phyloP scores from a whole-genome alignment of 2,888 invertebrate genomes.

The Nymphalis urticae region DNA sequence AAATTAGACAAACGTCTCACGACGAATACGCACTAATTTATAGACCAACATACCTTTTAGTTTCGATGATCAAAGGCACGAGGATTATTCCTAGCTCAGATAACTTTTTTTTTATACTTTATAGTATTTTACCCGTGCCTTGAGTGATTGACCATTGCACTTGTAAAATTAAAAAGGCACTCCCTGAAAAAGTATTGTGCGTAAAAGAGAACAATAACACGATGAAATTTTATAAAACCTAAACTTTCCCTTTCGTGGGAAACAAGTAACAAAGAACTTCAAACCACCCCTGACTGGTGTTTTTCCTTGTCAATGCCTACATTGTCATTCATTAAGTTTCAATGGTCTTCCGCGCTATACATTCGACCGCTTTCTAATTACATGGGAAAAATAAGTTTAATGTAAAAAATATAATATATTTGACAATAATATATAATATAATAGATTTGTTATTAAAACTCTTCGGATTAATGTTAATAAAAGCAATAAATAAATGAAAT shows the following conservation, averaged over 20 bases:
- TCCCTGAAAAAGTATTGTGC: not conserved
- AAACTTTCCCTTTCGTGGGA: slow-evolving; percentile 30
- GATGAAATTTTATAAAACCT: slow-evolving; percentile 2
- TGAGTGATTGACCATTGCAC: not conserved
- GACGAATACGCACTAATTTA: too few species aligned
- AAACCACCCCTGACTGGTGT: slow-evolving; percentile 32
- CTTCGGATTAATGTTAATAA: too few species aligned
- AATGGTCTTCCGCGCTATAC: slow-evolving; percentile 40
- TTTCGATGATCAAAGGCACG: too few species aligned
- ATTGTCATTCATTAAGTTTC: slow-evolving; percentile 31
- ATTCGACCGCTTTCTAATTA: slow-evolving; percentile 39
- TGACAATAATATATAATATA: too few species aligned
- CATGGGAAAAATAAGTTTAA: slow-evolving; percentile 31
- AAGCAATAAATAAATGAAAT: too few species aligned
- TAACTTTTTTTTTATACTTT: too few species aligned
- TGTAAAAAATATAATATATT: not conserved
- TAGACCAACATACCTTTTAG: too few species aligned
- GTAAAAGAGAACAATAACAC: slow-evolving; percentile 12
- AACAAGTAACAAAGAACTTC: slow-evolving; percentile 23
- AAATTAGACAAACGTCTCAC: too few species aligned
- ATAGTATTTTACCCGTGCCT: too few species aligned
- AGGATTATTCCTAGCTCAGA: too few species aligned
- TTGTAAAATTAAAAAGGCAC: not conserved
- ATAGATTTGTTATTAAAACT: not conserved
- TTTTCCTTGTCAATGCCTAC: slow-evolving; percentile 26